These are phyloP conservation scores for Eupithecia pulchellata DNA, from an alignment of 2,888 invertebrate genomes.

Conservation along the genomic window DNA sequence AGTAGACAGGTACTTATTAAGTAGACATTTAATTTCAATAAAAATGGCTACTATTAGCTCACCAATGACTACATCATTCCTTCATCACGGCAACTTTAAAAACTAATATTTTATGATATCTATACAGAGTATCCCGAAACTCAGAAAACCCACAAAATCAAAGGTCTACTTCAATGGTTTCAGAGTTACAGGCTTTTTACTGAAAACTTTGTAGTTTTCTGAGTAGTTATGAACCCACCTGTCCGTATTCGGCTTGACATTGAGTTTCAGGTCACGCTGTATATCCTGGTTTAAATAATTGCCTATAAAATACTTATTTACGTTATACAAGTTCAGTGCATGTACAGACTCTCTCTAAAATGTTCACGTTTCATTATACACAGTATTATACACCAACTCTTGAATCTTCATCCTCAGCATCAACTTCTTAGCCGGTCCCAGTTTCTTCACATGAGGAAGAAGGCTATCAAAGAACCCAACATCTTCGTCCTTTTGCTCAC, in stretches of 20 bases:
- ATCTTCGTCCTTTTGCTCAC: constrained; percentile 73
- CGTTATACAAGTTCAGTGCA: background rate
- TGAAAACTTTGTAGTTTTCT: no score
- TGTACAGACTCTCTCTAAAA: background rate
- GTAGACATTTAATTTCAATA: background rate
- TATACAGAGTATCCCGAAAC: no score
- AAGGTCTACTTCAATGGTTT: no score
- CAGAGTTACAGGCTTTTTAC: no score
- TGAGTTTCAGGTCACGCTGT: no score
- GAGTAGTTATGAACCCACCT: no score
- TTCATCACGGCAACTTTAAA: background rate
- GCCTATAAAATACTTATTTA: background rate
- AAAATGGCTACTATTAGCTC: background rate
- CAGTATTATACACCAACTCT: constrained; percentile 79
- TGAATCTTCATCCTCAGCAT: constrained; percentile 82
- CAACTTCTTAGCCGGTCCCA: constrained; percentile 77
- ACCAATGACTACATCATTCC: background rate
- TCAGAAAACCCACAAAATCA: no score
- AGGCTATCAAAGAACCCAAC: constrained; percentile 79
- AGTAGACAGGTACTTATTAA: no score
- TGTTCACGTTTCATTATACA: constrained; percentile 69
- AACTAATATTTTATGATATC: no score
- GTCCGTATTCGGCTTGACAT: no score
- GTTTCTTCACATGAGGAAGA: constrained; percentile 76
- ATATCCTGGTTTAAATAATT: background rate